Evolutionary conservation across 2,797 vertebrate species (phyloP).

Genomic region (Characodon lateralis): DNA sequence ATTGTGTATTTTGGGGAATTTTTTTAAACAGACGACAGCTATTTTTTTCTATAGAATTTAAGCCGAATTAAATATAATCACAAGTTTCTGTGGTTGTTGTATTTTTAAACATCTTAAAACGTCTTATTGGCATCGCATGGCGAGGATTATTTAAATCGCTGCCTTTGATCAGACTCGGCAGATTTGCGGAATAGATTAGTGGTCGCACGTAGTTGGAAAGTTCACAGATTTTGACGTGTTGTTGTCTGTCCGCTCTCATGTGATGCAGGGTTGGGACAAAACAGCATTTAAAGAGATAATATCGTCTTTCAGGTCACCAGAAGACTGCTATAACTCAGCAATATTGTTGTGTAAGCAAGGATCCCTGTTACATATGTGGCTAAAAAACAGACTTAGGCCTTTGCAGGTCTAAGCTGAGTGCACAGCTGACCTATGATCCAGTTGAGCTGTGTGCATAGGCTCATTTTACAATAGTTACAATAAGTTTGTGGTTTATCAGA

Average conservation of each 20-base stretch:
- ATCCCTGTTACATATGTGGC: background rate
- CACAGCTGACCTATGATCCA: slow-evolving; percentile 52
- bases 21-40: background rate
- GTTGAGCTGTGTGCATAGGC: slow-evolving; percentile 15
- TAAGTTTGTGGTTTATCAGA: slow-evolving; percentile 52
- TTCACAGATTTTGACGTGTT: slow-evolving; percentile 31
- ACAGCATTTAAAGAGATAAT: background rate
- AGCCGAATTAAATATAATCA: background rate
- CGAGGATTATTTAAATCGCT: background rate
- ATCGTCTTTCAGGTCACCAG: background rate
- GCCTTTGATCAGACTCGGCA: background rate
- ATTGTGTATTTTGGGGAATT: background rate
- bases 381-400: background rate
- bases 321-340: background rate
- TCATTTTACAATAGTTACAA: slow-evolving; percentile 6
- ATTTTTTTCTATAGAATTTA: accelerated
- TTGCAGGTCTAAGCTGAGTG: slow-evolving; percentile 2
- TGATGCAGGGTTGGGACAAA: slow-evolving; percentile 21
- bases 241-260: background rate
- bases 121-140: background rate
- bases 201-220: slow-evolving; percentile 17
- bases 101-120: accelerated
- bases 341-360: background rate
- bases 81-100: accelerated
- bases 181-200: slow-evolving; percentile 2